Conservation (phyloP, 2,888 invertebrate genomes). For the Andrena fulva region DNA sequence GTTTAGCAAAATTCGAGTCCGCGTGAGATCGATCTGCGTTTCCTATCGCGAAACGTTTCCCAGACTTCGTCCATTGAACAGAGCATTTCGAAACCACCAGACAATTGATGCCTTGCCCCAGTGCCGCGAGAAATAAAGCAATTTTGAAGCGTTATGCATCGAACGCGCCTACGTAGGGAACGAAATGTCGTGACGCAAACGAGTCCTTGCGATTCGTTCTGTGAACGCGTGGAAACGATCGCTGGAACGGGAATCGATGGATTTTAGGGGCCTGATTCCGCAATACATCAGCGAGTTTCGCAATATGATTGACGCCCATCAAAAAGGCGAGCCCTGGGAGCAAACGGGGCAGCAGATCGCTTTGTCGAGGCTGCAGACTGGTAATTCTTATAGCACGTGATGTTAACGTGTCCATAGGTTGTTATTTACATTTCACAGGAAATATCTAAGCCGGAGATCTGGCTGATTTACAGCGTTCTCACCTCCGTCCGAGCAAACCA, state of each 20-base stretch:
- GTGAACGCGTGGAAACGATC: constrained; percentile 4
- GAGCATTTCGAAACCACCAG: constrained; percentile 24
- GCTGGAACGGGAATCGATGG: background rate
- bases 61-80: constrained; percentile 1
- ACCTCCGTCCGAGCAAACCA: background rate
- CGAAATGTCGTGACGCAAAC: constrained; percentile 14
- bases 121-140: constrained; percentile 38
- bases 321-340: background rate
- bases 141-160: constrained; percentile 31
- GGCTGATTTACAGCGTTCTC: background rate
- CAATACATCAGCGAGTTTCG: background rate
- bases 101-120: constrained; percentile 22
- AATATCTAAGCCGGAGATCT: background rate
- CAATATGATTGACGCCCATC: constrained; percentile 1
- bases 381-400: constrained; percentile 1
- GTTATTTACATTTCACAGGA: constrained; percentile 2
- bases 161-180: background rate
- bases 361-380: background rate
- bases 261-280: background rate
- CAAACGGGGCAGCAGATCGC: background rate
- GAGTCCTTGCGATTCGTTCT: background rate
- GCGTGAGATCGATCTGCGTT: constrained; percentile 1
- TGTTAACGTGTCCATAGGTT: background rate
- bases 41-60: background rate
- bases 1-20: background rate